A percentile compares a stretch with the other conserved stretches of the same genome.
These are phyloP conservation scores for Lutraria rhynchaena DNA, from an alignment of 1,140 invertebrate species.

Conservation along the genomic window DNA sequence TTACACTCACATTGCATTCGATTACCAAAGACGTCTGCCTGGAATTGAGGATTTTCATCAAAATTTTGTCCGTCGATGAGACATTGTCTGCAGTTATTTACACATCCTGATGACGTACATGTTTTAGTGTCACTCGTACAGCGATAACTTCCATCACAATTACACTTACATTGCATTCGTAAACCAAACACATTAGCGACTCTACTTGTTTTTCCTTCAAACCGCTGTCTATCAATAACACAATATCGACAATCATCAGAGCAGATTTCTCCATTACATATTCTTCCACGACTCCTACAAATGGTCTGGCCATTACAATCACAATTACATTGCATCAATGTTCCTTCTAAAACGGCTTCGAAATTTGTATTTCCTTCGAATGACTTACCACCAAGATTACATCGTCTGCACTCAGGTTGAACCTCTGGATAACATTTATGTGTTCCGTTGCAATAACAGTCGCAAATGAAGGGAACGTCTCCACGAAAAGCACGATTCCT, in stretches of 20 bases:
- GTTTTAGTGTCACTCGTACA: neutral
- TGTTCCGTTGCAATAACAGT: conserved; percentile 50
- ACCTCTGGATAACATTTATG: conserved; percentile 10
- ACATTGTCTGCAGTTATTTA: conserved; percentile 15
- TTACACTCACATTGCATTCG: conserved; percentile 15
- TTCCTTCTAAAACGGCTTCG: conserved; percentile 7
- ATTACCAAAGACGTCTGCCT: neutral
- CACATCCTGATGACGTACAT: conserved; percentile 7
- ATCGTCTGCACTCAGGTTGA: conserved; percentile 17
- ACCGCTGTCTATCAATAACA: conserved; percentile 1
- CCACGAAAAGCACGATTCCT: conserved; percentile 7
- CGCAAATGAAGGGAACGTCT: conserved; percentile 17
- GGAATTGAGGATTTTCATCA: conserved; percentile 1
- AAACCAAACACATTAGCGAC: neutral
- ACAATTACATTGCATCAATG: conserved; percentile 43
- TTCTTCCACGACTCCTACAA: conserved; percentile 5
- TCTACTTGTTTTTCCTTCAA: neutral
- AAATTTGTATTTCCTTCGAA: conserved; percentile 39
- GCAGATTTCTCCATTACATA: conserved; percentile 27
- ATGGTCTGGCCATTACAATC: conserved; percentile 31
- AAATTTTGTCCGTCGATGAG: conserved; percentile 18
- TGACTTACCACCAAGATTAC: conserved; percentile 13
- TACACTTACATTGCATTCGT: conserved; percentile 19
- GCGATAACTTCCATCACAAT: conserved; percentile 18
- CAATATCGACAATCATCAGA: conserved; percentile 4